Evolutionary conservation across 2,797 vertebrate genomes (phyloP).

Genomic region (Mycteria americana): DNA sequence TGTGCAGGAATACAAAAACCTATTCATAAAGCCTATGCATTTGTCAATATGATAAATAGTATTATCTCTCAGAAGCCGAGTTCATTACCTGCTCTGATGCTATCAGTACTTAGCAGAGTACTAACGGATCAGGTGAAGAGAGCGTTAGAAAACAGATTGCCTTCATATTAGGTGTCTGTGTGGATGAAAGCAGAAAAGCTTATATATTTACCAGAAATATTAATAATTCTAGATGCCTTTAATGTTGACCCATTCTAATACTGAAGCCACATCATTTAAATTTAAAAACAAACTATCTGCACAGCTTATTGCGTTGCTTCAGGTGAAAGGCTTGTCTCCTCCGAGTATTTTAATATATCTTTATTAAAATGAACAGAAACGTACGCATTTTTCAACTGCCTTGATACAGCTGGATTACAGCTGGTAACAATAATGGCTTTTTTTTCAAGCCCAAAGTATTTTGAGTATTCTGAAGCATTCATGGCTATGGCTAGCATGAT

Average conservation of each 20-base stretch:
- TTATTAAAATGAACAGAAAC: background rate
- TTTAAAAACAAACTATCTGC: background rate
- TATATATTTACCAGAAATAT: constrained; percentile 41
- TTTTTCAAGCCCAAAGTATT: background rate
- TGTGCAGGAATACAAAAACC: background rate
- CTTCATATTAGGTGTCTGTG: background rate
- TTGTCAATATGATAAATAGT: constrained; percentile 29
- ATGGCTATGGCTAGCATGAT: background rate
- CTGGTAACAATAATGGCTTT: background rate
- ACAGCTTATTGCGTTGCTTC: background rate
- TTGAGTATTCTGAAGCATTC: background rate
- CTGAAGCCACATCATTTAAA: background rate
- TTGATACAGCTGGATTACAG: constrained; percentile 10
- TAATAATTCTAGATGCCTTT: constrained; percentile 35
- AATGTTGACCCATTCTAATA: constrained; percentile 12
- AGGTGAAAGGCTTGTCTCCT: background rate
- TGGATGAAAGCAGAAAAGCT: constrained; percentile 1
- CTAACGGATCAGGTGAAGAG: constrained; percentile 15
- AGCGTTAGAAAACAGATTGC: constrained; percentile 18
- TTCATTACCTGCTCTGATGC: constrained; percentile 32
- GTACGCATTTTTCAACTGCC: constrained; percentile 21
- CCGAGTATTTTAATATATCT: background rate
- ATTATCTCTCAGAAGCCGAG: background rate
- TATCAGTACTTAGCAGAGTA: constrained; percentile 3
- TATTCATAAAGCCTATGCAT: background rate